Evolutionary conservation across 2,113 vertebrate genomes (phyloP).

Genomic region (Saccopteryx leptura): DNA sequence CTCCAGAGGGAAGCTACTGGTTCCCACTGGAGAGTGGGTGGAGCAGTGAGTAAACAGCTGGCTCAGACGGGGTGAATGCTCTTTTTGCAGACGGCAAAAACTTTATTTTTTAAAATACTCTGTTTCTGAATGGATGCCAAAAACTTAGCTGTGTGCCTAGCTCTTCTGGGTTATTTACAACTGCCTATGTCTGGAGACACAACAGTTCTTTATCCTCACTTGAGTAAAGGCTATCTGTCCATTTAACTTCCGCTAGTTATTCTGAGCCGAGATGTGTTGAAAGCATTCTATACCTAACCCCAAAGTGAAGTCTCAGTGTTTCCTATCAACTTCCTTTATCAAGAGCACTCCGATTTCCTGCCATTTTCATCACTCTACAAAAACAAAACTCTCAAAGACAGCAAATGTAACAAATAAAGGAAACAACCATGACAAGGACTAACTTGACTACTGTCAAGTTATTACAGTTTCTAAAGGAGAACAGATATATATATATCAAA

Average conservation of each 20-base stretch:
- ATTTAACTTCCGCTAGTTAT: neutral
- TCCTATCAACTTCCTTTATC: neutral
- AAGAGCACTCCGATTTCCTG: neutral
- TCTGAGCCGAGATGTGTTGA: neutral
- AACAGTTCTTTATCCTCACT: neutral
- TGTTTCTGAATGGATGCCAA: neutral
- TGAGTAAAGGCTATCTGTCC: neutral
- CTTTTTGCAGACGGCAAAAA: neutral
- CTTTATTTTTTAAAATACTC: neutral
- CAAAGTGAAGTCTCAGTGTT: neutral
- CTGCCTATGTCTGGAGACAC: neutral
- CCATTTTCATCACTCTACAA: slow-evolving; percentile 16
- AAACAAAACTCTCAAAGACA: neutral
- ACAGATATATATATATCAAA: neutral
- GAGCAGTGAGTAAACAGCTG: neutral
- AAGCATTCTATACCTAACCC: neutral
- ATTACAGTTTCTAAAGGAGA: neutral
- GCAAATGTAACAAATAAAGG: neutral
- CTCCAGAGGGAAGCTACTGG: neutral
- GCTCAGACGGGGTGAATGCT: neutral
- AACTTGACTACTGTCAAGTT: neutral
- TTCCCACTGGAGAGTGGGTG: neutral
- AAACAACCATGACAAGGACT: neutral
- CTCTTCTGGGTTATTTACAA: neutral
- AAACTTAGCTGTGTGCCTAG: neutral